A percentile compares a stretch with the other conserved stretches of the same genome.
These are phyloP conservation scores for Tridacna crocea DNA, from an alignment of 2,888 invertebrate genomes.

Conservation along the genomic window DNA sequence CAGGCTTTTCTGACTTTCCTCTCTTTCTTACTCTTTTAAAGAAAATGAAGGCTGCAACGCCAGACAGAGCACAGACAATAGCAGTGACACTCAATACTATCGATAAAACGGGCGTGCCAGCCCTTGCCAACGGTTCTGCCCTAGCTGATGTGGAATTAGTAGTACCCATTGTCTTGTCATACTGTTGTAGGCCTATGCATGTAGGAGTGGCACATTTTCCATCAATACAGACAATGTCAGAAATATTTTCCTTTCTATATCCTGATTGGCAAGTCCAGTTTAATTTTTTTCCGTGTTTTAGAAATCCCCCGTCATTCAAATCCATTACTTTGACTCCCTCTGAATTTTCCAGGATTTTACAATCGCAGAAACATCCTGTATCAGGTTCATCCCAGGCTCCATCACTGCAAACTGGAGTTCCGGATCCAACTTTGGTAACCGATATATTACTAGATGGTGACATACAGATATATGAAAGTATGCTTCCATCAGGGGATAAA, in stretches of 20 bases:
- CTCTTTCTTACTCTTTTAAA: too few relatives aligned
- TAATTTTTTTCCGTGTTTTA: slow-evolving; percentile 14
- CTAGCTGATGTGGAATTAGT: too few relatives aligned
- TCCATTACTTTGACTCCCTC: background rate
- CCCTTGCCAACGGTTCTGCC: too few relatives aligned
- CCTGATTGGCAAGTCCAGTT: slow-evolving; percentile 22
- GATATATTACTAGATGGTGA: slow-evolving; percentile 22
- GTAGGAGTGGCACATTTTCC: background rate
- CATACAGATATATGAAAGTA: slow-evolving; percentile 8
- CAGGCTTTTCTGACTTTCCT: too few relatives aligned
- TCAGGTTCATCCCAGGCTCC: slow-evolving; percentile 22
- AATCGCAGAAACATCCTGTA: slow-evolving; percentile 44
- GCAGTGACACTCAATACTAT: too few relatives aligned
- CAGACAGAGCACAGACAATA: too few relatives aligned
- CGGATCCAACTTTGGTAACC: slow-evolving; percentile 15
- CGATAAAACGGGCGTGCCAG: too few relatives aligned
- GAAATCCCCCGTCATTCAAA: background rate
- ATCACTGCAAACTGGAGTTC: background rate
- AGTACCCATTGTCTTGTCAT: too few relatives aligned
- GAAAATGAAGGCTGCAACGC: too few relatives aligned
- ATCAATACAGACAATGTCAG: background rate
- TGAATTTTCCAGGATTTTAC: slow-evolving; percentile 19
- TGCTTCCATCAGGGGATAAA: background rate
- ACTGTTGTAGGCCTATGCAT: too few relatives aligned
- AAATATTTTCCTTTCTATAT: slow-evolving; percentile 20